A percentile compares a stretch with the other conserved stretches of the same genome.
Evolutionary conservation across 1,140 invertebrate genomes (phyloP).

Genomic region (Ericerus pela): DNA sequence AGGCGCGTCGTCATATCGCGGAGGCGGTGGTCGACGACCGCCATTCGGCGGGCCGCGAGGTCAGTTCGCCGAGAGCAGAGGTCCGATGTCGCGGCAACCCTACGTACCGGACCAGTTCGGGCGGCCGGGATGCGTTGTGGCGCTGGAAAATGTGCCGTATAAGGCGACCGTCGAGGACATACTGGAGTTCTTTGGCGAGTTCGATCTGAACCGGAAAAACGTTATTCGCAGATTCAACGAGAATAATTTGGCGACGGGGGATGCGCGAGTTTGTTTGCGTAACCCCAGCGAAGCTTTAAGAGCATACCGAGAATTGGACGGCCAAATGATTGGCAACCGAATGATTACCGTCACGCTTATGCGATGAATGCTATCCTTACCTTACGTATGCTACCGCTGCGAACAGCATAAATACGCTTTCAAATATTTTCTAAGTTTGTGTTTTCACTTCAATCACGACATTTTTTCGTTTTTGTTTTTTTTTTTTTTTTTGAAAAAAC

Average conservation of each 20-base stretch:
- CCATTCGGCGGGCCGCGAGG: not conserved
- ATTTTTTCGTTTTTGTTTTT: too few species aligned
- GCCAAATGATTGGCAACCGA: constrained; percentile 28
- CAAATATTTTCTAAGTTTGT: too few species aligned
- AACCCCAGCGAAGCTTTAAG: constrained; percentile 55
- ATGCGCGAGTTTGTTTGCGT: constrained; percentile 69
- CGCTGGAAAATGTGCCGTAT: constrained; percentile 72
- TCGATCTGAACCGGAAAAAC: constrained; percentile 53
- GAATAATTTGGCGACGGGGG: constrained; percentile 68
- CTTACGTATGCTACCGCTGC: too few species aligned
- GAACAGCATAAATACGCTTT: too few species aligned
- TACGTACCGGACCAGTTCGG: constrained; percentile 43
- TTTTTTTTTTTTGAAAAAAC: too few species aligned
- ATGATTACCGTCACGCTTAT: constrained; percentile 27
- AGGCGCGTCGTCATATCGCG: not conserved
- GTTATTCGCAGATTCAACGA: constrained; percentile 71
- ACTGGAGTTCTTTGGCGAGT: constrained; percentile 66
- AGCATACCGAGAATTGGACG: constrained; percentile 44
- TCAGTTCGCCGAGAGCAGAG: not conserved
- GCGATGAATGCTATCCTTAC: too few species aligned
- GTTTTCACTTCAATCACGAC: too few species aligned
- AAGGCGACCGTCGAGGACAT: constrained; percentile 74
- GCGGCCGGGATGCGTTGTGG: constrained; percentile 63
- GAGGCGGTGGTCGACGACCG: not conserved
- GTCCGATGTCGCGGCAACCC: not conserved